Conservation (phyloP, 2,797 vertebrate species). For the Anolis apletophallus region DNA sequence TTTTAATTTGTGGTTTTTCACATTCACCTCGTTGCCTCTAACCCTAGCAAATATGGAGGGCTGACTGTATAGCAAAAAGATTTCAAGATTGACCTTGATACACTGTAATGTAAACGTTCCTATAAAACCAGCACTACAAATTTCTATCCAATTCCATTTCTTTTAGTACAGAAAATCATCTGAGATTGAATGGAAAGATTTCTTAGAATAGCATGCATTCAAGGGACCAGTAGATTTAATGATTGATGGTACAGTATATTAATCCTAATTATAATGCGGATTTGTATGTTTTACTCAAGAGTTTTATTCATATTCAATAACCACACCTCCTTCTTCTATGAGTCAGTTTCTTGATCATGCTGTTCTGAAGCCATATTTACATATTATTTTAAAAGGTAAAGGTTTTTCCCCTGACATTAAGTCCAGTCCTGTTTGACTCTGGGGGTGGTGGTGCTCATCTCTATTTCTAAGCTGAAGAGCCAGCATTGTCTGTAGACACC, state of each 20-base stretch:
- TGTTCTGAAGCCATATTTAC: not conserved
- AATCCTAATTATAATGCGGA: slow-evolving; percentile 26
- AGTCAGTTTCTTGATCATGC: not conserved
- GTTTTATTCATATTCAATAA: slow-evolving; percentile 22
- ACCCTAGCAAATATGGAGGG: no score
- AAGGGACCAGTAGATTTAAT: not conserved
- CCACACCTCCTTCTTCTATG: not conserved
- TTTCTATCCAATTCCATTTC: not conserved
- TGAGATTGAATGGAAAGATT: slow-evolving; percentile 17
- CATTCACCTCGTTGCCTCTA: no score
- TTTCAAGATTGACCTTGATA: not conserved
- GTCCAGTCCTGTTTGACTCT: no score
- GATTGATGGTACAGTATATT: not conserved
- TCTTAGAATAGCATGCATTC: slow-evolving; percentile 30
- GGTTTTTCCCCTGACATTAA: no score
- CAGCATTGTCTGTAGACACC: no score
- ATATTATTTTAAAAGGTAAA: slow-evolving; percentile 16
- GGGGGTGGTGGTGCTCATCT: no score
- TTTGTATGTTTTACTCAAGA: not conserved
- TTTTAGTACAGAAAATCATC: slow-evolving; percentile 5
- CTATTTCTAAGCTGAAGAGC: no score
- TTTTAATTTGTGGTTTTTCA: no score
- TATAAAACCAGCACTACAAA: not conserved
- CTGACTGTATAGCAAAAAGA: slow-evolving; percentile 14
- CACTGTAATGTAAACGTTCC: slow-evolving; percentile 19